Evolutionary conservation across 2,888 invertebrate species (phyloP).

Genomic region (Bursaphelenchus okinawaensis): DNA sequence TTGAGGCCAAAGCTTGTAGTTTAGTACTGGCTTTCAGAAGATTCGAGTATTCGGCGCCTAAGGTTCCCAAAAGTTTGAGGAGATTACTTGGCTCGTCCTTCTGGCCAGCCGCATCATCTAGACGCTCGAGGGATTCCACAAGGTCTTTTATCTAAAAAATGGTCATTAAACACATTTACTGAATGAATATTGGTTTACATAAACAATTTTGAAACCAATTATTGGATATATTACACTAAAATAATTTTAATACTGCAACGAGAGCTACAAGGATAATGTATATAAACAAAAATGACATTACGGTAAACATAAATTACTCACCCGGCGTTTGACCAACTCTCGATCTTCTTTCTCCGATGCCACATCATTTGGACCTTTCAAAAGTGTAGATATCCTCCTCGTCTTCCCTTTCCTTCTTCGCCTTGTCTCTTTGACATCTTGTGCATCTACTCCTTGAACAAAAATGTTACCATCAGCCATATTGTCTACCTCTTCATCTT

Average conservation of each 20-base stretch:
- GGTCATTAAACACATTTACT: no score
- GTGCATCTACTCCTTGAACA: constrained; percentile 3
- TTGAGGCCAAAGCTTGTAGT: constrained; percentile 1
- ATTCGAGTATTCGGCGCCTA: constrained; percentile 2
- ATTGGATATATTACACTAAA: no score
- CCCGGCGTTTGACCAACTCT: background rate
- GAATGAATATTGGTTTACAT: no score
- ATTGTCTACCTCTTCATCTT: constrained; percentile 27
- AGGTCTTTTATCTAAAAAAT: constrained; percentile 9
- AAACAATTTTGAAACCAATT: no score
- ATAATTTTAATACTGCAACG: no score
- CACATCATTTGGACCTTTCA: background rate
- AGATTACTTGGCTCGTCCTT: constrained; percentile 2
- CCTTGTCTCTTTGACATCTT: background rate
- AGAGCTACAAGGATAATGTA: no score
- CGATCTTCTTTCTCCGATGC: background rate
- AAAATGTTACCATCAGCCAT: no score
- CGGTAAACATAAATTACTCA: no score
- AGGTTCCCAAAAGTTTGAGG: background rate
- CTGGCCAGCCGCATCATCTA: background rate
- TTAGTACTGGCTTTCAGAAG: background rate
- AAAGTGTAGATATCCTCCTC: background rate
- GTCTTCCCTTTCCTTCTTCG: background rate
- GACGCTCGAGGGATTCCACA: background rate
- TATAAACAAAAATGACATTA: no score